These are phyloP conservation scores for Eulemur rubriventer DNA, from an alignment of 2,797 vertebrate species.

Conservation along the genomic window DNA sequence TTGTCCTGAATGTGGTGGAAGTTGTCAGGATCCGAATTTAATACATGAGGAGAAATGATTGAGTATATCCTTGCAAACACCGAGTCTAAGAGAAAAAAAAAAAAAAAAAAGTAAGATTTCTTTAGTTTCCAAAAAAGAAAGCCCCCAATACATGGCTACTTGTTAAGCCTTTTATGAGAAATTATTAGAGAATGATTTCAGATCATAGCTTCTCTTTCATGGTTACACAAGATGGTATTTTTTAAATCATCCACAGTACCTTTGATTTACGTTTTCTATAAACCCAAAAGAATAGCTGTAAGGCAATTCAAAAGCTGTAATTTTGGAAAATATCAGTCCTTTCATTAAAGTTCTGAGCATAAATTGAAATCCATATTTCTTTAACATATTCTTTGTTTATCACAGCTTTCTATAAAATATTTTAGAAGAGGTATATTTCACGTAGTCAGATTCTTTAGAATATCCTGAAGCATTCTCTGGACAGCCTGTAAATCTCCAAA, in stretches of 20 bases:
- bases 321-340: neutral
- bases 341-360: neutral
- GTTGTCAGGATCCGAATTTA: neutral
- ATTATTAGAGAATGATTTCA: neutral
- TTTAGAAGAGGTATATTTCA: neutral
- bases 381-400: neutral
- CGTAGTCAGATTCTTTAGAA: neutral
- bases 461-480: neutral
- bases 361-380: neutral
- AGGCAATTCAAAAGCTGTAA: neutral
- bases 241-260: neutral
- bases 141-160: neutral
- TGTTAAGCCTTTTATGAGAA: neutral
- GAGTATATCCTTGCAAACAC: neutral
- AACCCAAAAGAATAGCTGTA: neutral
- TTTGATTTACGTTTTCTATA: neutral
- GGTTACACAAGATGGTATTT: neutral
- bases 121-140: neutral
- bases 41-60: accelerated
- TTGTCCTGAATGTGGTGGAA: accelerated
- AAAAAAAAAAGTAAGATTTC: neutral
- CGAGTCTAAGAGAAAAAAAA: neutral
- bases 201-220: neutral
- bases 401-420: neutral
- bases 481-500: neutral